Evolutionary conservation across 2,888 invertebrate species (phyloP).

Genomic region (Ellobium chinense): DNA sequence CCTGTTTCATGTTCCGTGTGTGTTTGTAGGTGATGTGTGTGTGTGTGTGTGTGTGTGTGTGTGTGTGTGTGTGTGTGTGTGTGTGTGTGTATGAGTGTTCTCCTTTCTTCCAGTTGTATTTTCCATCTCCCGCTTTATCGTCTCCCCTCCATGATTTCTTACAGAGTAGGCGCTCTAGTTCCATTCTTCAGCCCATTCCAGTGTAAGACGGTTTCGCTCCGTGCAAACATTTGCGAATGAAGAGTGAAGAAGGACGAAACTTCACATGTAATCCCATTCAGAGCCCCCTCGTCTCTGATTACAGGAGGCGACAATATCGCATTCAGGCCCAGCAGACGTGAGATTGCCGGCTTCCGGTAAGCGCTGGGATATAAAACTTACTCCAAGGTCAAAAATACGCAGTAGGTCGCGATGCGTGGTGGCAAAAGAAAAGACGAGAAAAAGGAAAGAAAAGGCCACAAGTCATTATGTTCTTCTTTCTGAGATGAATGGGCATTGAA

Average conservation of each 20-base stretch:
- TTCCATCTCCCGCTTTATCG: neutral
- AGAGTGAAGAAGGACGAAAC: neutral
- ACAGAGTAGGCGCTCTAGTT: too few relatives aligned
- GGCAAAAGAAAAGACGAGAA: neutral
- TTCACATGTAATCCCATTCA: constrained; percentile 3
- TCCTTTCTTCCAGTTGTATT: neutral
- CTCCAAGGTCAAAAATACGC: constrained; percentile 41
- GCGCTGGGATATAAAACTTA: neutral
- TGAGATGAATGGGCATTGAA: neutral
- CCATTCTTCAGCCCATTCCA: too few relatives aligned
- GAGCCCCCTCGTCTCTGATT: neutral
- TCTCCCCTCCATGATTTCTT: too few relatives aligned
- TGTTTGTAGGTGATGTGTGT: too few relatives aligned
- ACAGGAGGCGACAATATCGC: neutral
- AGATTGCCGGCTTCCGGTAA: constrained; percentile 4
- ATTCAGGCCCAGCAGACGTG: constrained; percentile 3
- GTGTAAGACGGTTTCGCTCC: neutral
- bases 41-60: too few relatives aligned
- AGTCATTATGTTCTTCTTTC: neutral
- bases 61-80: too few relatives aligned
- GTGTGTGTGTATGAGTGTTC: too few relatives aligned
- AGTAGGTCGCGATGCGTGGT: neutral
- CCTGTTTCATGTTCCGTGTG: too few relatives aligned
- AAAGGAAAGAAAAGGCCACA: neutral
- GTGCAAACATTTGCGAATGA: neutral